Conservation (phyloP, 2,888 invertebrate species). For the Lapara coniferarum region DNA sequence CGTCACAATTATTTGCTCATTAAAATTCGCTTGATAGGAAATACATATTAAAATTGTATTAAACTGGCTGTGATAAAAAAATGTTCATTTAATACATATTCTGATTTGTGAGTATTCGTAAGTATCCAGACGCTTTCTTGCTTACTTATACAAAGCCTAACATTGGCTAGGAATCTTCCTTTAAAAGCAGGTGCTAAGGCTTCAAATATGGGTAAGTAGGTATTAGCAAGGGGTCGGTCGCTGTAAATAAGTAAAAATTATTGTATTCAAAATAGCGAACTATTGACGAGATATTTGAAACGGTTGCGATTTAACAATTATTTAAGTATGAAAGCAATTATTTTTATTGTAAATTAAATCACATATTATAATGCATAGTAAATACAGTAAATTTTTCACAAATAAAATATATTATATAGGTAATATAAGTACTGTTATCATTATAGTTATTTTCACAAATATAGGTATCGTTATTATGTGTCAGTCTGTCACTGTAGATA, state of each 20-base stretch:
- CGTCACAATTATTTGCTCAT: slow-evolving; percentile 49
- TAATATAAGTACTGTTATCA: no score
- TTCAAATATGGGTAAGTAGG: slow-evolving; percentile 12
- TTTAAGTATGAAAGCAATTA: no score
- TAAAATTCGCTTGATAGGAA: slow-evolving; percentile 61
- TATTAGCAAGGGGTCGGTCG: background rate
- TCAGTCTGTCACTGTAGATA: no score
- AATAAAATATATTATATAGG: no score
- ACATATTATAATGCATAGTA: no score
- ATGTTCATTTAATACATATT: slow-evolving; percentile 45
- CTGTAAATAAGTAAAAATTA: background rate
- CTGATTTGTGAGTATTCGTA: slow-evolving; percentile 12
- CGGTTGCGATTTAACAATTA: no score
- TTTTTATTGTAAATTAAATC: no score
- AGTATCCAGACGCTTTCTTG: slow-evolving; percentile 17
- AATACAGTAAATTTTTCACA: no score
- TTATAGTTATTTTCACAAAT: no score
- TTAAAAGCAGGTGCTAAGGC: slow-evolving; percentile 12
- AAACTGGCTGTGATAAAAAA: slow-evolving; percentile 78
- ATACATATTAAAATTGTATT: slow-evolving; percentile 50
- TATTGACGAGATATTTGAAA: no score
- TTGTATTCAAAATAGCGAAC: no score
- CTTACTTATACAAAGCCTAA: slow-evolving; percentile 1
- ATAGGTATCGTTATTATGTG: no score
- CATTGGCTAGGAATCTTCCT: background rate